phyloP scores from a whole-genome alignment of 37 sponge, comb jelly and placozoan species.

The Diacarnus erythraeanus region DNA sequence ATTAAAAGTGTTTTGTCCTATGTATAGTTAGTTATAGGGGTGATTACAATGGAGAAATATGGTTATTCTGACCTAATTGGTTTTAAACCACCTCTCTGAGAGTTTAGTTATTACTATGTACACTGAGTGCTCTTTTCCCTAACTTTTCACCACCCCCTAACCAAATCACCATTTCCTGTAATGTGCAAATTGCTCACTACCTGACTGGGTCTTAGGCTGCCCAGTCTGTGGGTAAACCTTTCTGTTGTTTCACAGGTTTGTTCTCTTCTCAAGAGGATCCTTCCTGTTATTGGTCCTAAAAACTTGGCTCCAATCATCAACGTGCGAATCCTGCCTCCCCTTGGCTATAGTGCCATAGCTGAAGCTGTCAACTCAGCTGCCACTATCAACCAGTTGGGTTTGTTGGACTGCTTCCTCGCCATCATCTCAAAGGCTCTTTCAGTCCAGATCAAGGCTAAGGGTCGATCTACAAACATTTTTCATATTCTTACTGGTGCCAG shows the following conservation, averaged over 20 bases:
- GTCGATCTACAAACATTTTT: conserved; percentile 56
- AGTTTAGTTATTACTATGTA: no score
- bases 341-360: conserved; percentile 84
- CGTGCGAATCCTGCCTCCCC: conserved; percentile 72
- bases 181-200: no score
- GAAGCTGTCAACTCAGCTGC: conserved; percentile 77
- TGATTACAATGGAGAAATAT: no score
- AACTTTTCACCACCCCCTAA: no score
- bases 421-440: conserved; percentile 80
- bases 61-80: no score
- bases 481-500: conserved; percentile 49
- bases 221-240: no score
- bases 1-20: no score
- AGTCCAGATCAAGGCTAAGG: conserved; percentile 76
- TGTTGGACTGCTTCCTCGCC: conserved; percentile 86
- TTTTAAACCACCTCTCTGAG: no score
- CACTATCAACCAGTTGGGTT: conserved; percentile 64
- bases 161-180: no score
- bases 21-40: no score
- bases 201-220: no score
- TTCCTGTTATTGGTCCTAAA: conserved; percentile 80
- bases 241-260: conserved; percentile 38
- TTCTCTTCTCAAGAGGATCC: conserved; percentile 73
- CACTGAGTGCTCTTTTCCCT: no score
- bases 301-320: conserved; percentile 76